Conservation (phyloP, 2,888 invertebrate genomes). For the Chloromyia formosa region DNA sequence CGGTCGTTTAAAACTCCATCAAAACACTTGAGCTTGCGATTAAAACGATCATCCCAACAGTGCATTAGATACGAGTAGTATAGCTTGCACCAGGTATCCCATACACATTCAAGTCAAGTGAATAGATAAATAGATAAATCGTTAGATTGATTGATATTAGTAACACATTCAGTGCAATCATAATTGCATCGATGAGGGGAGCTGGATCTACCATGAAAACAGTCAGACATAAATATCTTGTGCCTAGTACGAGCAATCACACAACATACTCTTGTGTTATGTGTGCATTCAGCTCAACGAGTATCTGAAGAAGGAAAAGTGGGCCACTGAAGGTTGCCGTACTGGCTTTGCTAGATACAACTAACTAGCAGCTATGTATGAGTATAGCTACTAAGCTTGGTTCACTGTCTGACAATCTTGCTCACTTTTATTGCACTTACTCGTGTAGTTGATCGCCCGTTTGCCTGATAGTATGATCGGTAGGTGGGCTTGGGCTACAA, state of each 20-base stretch:
- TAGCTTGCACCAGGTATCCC: background rate
- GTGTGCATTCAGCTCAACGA: background rate
- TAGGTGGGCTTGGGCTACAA: too few relatives aligned
- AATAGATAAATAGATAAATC: constrained; percentile 23
- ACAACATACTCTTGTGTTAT: background rate
- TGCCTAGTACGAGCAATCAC: background rate
- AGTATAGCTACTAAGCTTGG: too few relatives aligned
- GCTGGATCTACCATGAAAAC: too few relatives aligned
- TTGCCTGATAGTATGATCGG: background rate
- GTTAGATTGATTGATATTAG: background rate
- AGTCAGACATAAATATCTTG: background rate
- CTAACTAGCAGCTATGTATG: too few relatives aligned
- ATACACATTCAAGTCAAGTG: background rate
- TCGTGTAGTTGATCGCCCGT: background rate
- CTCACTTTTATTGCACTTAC: background rate
- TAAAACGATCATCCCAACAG: too few relatives aligned
- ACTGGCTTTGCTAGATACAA: background rate
- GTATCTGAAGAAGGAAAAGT: constrained; percentile 17
- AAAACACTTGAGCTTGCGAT: too few relatives aligned
- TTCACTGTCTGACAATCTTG: background rate
- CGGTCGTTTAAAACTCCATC: too few relatives aligned
- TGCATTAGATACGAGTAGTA: too few relatives aligned
- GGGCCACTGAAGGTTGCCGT: constrained; percentile 7
- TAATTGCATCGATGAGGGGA: constrained; percentile 5
- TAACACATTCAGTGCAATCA: constrained; percentile 20